A percentile compares a stretch with the other conserved stretches of the same genome.
Evolutionary conservation across 2,888 invertebrate species (phyloP).

Genomic region (Gymnoscelis rufifasciata): DNA sequence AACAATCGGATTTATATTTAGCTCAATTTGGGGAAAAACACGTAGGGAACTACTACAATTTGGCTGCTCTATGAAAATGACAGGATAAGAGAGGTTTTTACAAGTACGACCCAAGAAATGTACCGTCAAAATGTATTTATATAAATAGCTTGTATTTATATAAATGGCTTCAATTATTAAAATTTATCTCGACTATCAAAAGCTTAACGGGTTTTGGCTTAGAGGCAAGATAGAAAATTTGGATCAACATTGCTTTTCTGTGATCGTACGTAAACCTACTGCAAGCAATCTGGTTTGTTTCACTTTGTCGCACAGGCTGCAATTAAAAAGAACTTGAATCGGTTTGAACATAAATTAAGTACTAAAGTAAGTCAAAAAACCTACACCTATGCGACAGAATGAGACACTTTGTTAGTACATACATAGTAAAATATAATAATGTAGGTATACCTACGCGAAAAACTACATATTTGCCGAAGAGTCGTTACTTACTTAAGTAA

Average conservation of each 20-base stretch:
- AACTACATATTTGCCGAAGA: conserved; percentile 62
- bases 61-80: conserved; percentile 54
- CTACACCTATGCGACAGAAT: conserved; percentile 38
- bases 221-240: conserved; percentile 9
- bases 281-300: conserved; percentile 55
- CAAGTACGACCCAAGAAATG: conserved; percentile 32
- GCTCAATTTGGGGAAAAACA: conserved; percentile 29
- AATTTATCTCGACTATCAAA: conserved; percentile 15
- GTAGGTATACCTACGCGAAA: conserved; percentile 53
- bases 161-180: conserved; percentile 13
- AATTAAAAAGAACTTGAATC: conserved; percentile 34
- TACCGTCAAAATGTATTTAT: conserved; percentile 10
- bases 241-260: conserved; percentile 7
- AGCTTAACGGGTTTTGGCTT: conserved; percentile 14
- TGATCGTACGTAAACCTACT: conserved; percentile 34
- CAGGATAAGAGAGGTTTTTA: conserved; percentile 61
- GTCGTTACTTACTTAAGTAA: conserved; percentile 76
- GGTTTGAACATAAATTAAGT: conserved; percentile 40
- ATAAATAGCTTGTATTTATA: no score
- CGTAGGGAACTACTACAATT: conserved; percentile 27
- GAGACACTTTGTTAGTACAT: conserved; percentile 52
- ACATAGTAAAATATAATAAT: conserved; percentile 51
- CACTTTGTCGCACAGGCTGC: conserved; percentile 35
- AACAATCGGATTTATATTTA: conserved; percentile 27
- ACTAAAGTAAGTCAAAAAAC: conserved; percentile 51